These are phyloP conservation scores for Oreochromis aureus DNA, from an alignment of 2,113 vertebrate species.

Conservation along the genomic window DNA sequence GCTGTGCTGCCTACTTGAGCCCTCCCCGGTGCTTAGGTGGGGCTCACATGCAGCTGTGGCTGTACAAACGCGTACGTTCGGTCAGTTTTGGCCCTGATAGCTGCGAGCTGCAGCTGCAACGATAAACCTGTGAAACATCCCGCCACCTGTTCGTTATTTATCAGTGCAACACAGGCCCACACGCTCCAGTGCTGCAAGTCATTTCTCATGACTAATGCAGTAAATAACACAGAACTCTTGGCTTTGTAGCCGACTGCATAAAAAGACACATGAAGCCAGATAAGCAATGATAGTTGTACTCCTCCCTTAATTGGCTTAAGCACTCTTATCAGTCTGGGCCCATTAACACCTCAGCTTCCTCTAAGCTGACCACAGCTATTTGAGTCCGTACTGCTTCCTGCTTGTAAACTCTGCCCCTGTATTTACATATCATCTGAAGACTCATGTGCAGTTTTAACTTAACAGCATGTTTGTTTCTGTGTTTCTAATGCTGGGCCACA, in stretches of 20 bases:
- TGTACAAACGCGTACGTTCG: background rate
- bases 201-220: conserved; percentile 15
- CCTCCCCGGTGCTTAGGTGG: background rate
- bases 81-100: background rate
- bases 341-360: conserved; percentile 30
- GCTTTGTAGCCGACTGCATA: background rate
- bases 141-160: background rate
- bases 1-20: conserved; percentile 31
- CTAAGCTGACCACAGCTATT: conserved; percentile 12
- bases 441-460: background rate
- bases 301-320: conserved; percentile 31
- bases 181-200: background rate
- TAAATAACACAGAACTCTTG: conserved; percentile 6
- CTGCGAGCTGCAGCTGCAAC: background rate
- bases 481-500: background rate
- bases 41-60: background rate
- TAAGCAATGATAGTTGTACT: conserved; percentile 16
- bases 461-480: background rate
- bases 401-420: background rate
- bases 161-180: background rate
- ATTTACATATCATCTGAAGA: background rate
- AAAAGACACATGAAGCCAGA: background rate
- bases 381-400: background rate
- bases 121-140: background rate
- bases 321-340: conserved; percentile 27